Conservation (phyloP, 2,113 vertebrate genomes). For the Etheostoma cragini region DNA sequence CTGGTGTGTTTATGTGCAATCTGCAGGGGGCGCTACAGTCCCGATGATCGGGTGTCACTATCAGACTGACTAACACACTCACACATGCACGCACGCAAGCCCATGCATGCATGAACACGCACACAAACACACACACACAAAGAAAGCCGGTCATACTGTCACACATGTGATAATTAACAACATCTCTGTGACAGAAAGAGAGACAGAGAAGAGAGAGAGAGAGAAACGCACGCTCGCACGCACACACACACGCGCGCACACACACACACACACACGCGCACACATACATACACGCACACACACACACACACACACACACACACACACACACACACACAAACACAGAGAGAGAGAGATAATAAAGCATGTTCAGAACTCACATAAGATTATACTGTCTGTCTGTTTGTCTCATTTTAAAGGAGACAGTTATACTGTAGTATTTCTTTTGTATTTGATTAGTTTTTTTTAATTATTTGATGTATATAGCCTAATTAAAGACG, state of each 20-base stretch:
- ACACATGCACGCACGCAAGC: background rate
- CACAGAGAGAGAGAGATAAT: too few relatives aligned
- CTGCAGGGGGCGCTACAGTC: constrained; percentile 19
- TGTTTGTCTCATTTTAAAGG: constrained; percentile 5
- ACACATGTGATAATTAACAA: constrained; percentile 51
- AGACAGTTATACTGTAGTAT: background rate
- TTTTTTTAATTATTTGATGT: background rate
- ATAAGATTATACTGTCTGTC: constrained; percentile 23
- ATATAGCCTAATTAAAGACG: background rate
- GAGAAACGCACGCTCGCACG: background rate
- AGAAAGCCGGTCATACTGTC: constrained; percentile 7
- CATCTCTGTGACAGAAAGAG: constrained; percentile 30
- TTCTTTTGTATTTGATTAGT: background rate
- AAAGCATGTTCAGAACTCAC: constrained; percentile 30
- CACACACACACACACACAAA: too few relatives aligned
- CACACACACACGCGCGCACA: too few relatives aligned
- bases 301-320: too few relatives aligned
- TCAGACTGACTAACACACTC: background rate
- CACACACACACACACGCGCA: too few relatives aligned
- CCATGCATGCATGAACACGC: background rate
- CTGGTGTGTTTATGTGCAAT: constrained; percentile 5
- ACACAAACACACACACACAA: background rate
- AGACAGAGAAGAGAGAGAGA: background rate
- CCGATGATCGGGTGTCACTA: constrained; percentile 31
- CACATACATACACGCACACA: too few relatives aligned